These are phyloP conservation scores for Lagopus leucura DNA, from an alignment of 2,113 vertebrate species.

Conservation along the genomic window DNA sequence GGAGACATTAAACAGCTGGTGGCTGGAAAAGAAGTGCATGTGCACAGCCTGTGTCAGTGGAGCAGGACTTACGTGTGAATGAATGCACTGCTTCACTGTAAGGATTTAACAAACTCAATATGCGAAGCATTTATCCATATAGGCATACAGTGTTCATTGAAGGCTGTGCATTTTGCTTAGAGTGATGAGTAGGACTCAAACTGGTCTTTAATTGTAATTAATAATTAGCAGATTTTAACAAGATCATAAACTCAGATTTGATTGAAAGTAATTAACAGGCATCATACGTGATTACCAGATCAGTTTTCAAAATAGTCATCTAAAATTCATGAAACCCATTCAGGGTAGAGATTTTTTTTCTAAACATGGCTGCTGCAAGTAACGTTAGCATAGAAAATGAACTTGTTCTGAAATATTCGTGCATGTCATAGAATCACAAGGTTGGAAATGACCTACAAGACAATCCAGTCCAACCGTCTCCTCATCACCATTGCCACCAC, in stretches of 20 bases:
- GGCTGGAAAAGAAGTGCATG: background rate
- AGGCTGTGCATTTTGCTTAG: background rate
- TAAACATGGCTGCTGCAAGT: background rate
- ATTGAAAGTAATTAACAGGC: background rate
- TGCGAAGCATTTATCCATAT: background rate
- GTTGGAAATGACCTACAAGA: too few species aligned
- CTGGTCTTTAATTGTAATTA: background rate
- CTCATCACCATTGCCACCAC: too few species aligned
- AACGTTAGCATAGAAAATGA: background rate
- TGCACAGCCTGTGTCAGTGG: background rate
- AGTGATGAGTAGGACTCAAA: background rate
- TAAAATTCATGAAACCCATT: background rate
- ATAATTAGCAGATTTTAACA: background rate
- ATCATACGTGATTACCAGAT: background rate
- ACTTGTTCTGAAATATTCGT: background rate
- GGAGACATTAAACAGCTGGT: background rate
- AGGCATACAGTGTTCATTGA: background rate
- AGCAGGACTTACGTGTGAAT: background rate
- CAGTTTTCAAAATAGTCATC: background rate
- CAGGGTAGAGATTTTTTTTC: background rate
- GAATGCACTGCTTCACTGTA: background rate
- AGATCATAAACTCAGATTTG: background rate
- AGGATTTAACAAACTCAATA: background rate
- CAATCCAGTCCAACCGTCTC: too few species aligned
- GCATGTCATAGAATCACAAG: background rate